Evolutionary conservation across 2,113 vertebrate genomes (phyloP).

Genomic region (Suncus etruscus): DNA sequence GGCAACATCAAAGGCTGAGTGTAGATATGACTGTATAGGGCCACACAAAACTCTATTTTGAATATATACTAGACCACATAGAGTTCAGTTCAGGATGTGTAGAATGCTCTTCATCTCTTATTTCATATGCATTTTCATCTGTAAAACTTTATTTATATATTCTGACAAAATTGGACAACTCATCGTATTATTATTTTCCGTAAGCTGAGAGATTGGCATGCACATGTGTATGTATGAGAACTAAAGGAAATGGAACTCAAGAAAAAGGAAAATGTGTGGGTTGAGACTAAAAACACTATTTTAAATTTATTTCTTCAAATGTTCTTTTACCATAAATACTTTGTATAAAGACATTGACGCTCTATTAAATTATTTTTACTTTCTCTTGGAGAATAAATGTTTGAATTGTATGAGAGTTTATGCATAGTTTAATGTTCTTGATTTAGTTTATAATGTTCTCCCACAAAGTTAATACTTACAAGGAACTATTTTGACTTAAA

Average conservation of each 20-base stretch:
- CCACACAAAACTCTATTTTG: not conserved
- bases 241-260: not conserved
- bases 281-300: not conserved
- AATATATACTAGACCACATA: too few species aligned
- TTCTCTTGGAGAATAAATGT: not conserved
- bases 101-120: not conserved
- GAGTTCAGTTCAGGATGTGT: not conserved
- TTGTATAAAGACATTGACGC: not conserved
- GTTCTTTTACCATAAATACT: not conserved
- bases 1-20: fast-evolving
- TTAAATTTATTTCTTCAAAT: not conserved
- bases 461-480: not conserved
- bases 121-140: not conserved
- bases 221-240: too few species aligned
- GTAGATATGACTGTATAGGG: not conserved
- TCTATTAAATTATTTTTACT: not conserved
- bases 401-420: not conserved
- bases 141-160: not conserved
- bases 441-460: not conserved
- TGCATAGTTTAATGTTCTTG: not conserved
- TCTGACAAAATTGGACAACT: not conserved
- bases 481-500: not conserved
- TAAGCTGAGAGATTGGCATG: not conserved
- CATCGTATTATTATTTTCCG: not conserved
- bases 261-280: not conserved